Base-by-base conservation (phyloP, 2,888 invertebrate genomes). In the Anthophora plumipes region DNA sequence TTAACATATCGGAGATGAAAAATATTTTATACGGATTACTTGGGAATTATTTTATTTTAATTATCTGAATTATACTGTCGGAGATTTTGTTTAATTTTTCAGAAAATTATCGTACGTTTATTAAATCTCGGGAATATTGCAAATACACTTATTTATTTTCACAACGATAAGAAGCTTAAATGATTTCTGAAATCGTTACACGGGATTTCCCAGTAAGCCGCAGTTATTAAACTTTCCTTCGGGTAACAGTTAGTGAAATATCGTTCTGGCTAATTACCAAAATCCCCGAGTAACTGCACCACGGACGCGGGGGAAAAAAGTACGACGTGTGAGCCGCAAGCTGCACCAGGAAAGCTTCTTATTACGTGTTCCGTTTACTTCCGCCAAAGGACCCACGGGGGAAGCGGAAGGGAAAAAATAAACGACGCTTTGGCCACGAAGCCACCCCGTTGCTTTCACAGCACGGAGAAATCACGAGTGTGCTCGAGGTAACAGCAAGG, bases 311-410 rank as follows among this genome's bases (percentile, higher is more conserved):
- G 46, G 66, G 46, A 67, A 75, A 68, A 68, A 63, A 63, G 39
- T 57, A 41, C 48, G 43, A 64, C 76, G 76, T 37, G 76, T 39
- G 69, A 79, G 50, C 69, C 63, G 63, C 64, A 64, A 76, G 64
- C 69, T 68, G 67, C 64, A 63, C 48, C 50, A 50, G 78, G 46
- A 78, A 79, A 77, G 78, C 80, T 80, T 78, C 77, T 80, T 77
- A 80, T 80, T 80, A 76, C 78, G 59, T 61, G 76, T 75, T 76
- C 50, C 76, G 78, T 54, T 69, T 69, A 57, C 67, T 69, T 64
- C 46, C 61, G 67, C 20, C 22, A 39, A 48, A 50, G n/a, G 41
- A 66, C 59, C 55, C 17, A 25, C 9, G 60, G 6, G 1, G 1
- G 7, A 7, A 11, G 8, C 0, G 17, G 12, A 46, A 41, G 4